Percentiles rank a stretch among this genome's conserved stretches.
phyloP scores from a whole-genome alignment of 2,113 vertebrate genomes.

The Lipotes vexillifer region DNA sequence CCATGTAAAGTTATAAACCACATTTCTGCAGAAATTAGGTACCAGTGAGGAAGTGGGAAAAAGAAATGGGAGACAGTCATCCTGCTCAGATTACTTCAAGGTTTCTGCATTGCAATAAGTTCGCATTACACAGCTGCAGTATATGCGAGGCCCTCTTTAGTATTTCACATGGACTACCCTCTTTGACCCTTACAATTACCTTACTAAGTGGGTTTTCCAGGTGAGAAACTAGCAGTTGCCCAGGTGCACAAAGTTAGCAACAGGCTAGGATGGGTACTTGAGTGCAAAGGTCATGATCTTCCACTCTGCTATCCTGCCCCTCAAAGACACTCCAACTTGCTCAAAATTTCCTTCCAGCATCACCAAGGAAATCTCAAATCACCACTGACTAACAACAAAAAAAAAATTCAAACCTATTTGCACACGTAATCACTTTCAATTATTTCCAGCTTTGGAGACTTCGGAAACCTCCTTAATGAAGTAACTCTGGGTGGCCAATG shows the following conservation, averaged over 20 bases:
- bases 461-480: constrained; percentile 20
- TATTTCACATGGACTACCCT: not conserved
- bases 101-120: not conserved
- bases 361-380: not conserved
- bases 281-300: not conserved
- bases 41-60: not conserved
- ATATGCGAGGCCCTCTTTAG: not conserved
- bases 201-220: not conserved
- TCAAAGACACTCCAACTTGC: not conserved
- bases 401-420: not conserved
- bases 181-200: not conserved
- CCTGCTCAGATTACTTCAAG: not conserved
- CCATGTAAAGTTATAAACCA: not conserved
- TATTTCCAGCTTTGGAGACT: constrained; percentile 51
- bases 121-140: not conserved
- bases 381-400: no score
- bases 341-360: not conserved
- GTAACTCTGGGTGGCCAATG: constrained; percentile 47
- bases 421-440: not conserved
- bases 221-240: not conserved
- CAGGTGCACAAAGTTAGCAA: not conserved
- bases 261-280: not conserved
- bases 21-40: not conserved
- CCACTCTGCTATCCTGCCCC: not conserved
- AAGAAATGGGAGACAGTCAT: not conserved